phyloP scores from a whole-genome alignment of 2,888 invertebrate species.

The Melanostoma mellinum region DNA sequence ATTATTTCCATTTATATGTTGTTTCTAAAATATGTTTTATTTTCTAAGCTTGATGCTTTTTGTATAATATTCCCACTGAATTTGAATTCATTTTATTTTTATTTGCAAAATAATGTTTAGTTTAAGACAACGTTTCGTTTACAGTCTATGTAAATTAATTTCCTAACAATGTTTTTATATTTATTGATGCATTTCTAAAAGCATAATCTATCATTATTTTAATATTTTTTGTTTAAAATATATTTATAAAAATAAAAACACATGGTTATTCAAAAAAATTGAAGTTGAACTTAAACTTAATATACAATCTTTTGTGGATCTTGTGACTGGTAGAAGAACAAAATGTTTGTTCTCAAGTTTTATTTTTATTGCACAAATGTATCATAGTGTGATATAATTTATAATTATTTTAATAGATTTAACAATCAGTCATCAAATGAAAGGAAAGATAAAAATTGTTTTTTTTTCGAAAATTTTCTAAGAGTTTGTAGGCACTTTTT shows the following conservation, averaged over 20 bases:
- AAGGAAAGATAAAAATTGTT: constrained; percentile 58
- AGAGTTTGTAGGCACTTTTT: constrained; percentile 71
- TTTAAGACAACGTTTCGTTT: constrained; percentile 43
- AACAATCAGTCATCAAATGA: constrained; percentile 68
- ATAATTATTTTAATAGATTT: constrained; percentile 48
- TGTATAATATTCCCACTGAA: constrained; percentile 26
- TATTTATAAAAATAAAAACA: constrained; percentile 25
- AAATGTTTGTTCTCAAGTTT: constrained; percentile 46
- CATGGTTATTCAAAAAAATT: constrained; percentile 18
- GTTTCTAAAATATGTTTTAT: constrained; percentile 30
- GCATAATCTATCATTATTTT: constrained; percentile 41
- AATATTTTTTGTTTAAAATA: constrained; percentile 26
- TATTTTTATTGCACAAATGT: constrained; percentile 62
- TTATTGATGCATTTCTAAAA: constrained; percentile 54
- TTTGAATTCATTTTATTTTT: constrained; percentile 27
- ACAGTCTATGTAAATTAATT: constrained; percentile 73
- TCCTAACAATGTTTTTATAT: constrained; percentile 73
- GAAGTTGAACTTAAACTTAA: constrained; percentile 33
- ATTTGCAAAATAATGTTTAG: constrained; percentile 74
- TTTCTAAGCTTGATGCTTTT: constrained; percentile 28
- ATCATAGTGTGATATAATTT: constrained; percentile 43
- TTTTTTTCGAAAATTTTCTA: constrained; percentile 55
- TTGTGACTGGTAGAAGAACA: constrained; percentile 64
- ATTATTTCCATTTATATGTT: constrained; percentile 1
- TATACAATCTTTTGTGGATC: constrained; percentile 45